A percentile compares a stretch with the other conserved stretches of the same genome.
Evolutionary conservation across 2,113 vertebrate genomes (phyloP).

Genomic region (Hemiprocne comata): DNA sequence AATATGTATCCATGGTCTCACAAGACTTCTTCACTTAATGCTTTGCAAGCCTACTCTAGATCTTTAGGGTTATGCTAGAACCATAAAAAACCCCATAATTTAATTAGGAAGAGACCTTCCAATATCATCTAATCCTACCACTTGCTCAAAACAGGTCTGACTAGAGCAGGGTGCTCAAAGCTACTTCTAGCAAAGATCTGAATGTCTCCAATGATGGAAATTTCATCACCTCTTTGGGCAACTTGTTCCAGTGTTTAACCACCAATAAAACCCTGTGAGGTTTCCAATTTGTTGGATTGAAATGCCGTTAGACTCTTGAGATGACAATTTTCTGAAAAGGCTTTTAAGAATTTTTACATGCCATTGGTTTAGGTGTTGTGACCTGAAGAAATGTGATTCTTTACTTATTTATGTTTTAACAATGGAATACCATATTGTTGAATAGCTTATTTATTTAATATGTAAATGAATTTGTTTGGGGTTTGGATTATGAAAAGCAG

Average conservation of each 20-base stretch:
- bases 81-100: neutral
- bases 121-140: neutral
- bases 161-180: neutral
- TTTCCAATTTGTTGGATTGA: neutral
- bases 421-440: neutral
- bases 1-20: neutral
- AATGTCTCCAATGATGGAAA: neutral
- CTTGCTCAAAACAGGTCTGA: neutral
- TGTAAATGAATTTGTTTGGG: neutral
- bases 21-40: neutral
- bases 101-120: neutral
- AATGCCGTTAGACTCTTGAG: neutral
- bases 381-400: neutral
- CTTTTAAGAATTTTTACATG: neutral
- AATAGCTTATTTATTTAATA: neutral
- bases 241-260: neutral
- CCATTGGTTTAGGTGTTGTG: neutral
- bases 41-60: neutral
- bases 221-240: neutral
- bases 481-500: neutral
- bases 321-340: neutral
- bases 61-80: neutral
- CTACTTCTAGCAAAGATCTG: neutral
- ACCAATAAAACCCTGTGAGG: neutral
- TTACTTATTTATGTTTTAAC: neutral